Conservation (phyloP, 2,888 invertebrate species). For the Nysson spinosus region DNA sequence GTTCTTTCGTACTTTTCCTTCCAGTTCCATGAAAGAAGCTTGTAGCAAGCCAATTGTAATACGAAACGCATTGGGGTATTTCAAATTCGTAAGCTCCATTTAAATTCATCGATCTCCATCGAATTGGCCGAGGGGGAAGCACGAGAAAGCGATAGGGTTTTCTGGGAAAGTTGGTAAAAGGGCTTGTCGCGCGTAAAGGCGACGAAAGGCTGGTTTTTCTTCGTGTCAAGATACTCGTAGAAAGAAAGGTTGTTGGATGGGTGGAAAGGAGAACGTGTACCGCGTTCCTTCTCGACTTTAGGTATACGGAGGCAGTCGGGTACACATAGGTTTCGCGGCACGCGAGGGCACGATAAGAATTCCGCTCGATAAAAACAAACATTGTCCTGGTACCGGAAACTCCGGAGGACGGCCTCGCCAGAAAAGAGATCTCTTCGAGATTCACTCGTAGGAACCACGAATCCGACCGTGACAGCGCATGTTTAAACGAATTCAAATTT, state of each 20-base stretch:
- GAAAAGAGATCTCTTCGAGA: constrained; percentile 39
- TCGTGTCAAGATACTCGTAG: constrained; percentile 27
- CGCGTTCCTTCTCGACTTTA: constrained; percentile 23
- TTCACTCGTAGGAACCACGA: constrained; percentile 25
- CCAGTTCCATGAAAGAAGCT: too few relatives aligned
- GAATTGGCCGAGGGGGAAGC: background rate
- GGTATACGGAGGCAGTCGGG: constrained; percentile 14
- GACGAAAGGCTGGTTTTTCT: constrained; percentile 17
- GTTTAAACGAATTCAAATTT: constrained; percentile 50
- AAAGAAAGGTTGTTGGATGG: background rate
- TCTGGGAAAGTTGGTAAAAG: constrained; percentile 15
- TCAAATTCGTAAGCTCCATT: too few relatives aligned
- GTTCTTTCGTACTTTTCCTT: too few relatives aligned
- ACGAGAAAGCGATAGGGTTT: constrained; percentile 5
- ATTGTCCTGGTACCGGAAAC: constrained; percentile 38
- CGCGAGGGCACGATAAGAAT: constrained; percentile 63
- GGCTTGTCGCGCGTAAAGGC: constrained; percentile 14
- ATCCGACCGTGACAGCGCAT: constrained; percentile 21
- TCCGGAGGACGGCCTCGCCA: constrained; percentile 6
- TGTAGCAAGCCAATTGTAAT: too few relatives aligned
- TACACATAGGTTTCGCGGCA: constrained; percentile 48
- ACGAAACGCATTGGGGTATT: too few relatives aligned
- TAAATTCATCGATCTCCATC: background rate
- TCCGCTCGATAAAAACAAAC: constrained; percentile 66
- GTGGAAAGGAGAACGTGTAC: constrained; percentile 29